A percentile compares a stretch with the other conserved stretches of the same genome.
These are phyloP conservation scores for Synanthedon formicaeformis DNA, from an alignment of 2,888 invertebrate genomes.

Conservation along the genomic window DNA sequence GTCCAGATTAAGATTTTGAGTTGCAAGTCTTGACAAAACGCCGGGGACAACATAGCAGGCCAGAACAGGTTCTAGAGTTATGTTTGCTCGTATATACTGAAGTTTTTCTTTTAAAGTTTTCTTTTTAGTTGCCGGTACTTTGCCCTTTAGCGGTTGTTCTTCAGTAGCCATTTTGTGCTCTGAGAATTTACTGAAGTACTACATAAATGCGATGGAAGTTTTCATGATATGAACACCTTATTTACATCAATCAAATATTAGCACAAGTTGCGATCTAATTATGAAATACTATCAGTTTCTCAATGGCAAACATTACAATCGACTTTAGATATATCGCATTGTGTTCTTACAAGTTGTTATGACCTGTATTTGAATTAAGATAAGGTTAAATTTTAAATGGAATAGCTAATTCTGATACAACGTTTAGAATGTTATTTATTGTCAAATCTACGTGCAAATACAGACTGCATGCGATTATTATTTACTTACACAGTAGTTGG, in stretches of 20 bases:
- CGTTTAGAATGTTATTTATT: not conserved
- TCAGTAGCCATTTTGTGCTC: not conserved
- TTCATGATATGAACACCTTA: slow-evolving; percentile 2
- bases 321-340: not conserved
- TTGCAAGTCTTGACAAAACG: slow-evolving; percentile 77
- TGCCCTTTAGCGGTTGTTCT: not conserved
- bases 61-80: slow-evolving; percentile 75
- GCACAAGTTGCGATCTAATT: slow-evolving; percentile 7
- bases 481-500: not conserved
- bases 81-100: slow-evolving; percentile 60
- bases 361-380: too few species aligned
- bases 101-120: slow-evolving; percentile 53
- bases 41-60: slow-evolving; percentile 74
- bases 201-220: not conserved
- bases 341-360: too few species aligned
- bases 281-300: slow-evolving; percentile 7
- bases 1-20: slow-evolving; percentile 85
- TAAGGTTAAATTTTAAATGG: too few species aligned
- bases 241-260: slow-evolving; percentile 9
- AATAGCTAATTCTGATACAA: not conserved
- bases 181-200: slow-evolving; percentile 1
- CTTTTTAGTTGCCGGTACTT: slow-evolving; percentile 16
- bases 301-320: not conserved
- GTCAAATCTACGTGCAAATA: not conserved
- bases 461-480: not conserved